Evolutionary conservation across 2,797 vertebrate genomes (phyloP).

Genomic region (Prionace glauca): DNA sequence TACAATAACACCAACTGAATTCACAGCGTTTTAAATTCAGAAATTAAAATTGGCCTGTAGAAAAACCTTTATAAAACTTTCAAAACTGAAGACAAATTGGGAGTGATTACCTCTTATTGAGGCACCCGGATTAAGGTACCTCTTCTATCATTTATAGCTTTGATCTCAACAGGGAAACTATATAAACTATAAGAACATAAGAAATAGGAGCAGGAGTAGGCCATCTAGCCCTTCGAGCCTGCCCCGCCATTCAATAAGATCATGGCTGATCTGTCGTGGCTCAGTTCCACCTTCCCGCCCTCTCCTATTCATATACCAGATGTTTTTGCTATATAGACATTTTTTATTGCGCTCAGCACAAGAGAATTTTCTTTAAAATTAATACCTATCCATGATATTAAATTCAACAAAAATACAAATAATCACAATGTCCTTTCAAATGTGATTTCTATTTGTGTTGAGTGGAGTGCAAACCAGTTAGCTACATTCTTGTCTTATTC

Average conservation of each 20-base stretch:
- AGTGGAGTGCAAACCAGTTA: not conserved
- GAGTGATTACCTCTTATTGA: not conserved
- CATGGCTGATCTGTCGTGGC: too few species aligned
- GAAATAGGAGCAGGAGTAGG: too few species aligned
- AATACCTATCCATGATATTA: not conserved
- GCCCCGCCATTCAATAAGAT: too few species aligned
- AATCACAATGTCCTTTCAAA: not conserved
- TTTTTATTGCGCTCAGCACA: not conserved
- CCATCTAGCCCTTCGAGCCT: too few species aligned
- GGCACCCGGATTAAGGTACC: not conserved
- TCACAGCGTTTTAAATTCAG: not conserved
- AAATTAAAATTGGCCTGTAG: not conserved
- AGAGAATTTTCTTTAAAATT: not conserved
- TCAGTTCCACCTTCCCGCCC: too few species aligned
- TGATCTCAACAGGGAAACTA: not conserved
- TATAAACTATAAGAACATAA: not conserved
- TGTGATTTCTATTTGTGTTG: too few species aligned
- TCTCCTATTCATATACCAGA: not conserved
- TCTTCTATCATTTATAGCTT: not conserved
- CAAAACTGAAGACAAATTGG: not conserved
- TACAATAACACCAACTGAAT: not conserved
- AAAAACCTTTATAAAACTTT: not conserved
- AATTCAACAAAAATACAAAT: not conserved
- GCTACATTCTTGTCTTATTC: not conserved
- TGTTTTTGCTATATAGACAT: not conserved